Percentiles rank a stretch among this genome's conserved stretches.
Conservation (phyloP, 2,888 invertebrate species). For the Eristalis tenax region DNA sequence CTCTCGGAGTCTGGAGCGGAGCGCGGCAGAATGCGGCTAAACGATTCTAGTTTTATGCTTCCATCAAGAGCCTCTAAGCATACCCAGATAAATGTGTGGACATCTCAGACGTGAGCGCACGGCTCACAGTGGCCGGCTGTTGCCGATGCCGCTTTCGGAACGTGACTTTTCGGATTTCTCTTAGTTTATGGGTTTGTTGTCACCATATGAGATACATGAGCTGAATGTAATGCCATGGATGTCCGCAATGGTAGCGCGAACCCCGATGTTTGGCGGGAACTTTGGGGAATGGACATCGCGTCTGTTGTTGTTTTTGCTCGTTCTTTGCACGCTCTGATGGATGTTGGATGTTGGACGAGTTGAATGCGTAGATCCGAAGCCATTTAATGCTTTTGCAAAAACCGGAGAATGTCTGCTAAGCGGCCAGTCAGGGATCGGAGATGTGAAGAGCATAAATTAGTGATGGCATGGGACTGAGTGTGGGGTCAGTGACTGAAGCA, state of each 20-base stretch:
- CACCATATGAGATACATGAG: slow-evolving; percentile 25
- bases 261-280: neutral
- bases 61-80: slow-evolving; percentile 38
- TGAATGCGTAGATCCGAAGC: neutral
- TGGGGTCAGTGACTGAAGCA: neutral
- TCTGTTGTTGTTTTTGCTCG: neutral
- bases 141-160: slow-evolving; percentile 13
- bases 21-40: slow-evolving; percentile 49
- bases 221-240: slow-evolving; percentile 24
- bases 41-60: slow-evolving; percentile 53
- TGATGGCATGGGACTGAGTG: neutral
- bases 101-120: slow-evolving; percentile 46
- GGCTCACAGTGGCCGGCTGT: neutral
- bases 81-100: slow-evolving; percentile 6
- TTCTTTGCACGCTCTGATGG: neutral
- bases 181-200: slow-evolving; percentile 45
- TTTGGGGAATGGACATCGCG: neutral
- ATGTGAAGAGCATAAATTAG: neutral
- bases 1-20: too few relatives aligned
- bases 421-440: neutral
- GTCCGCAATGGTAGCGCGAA: slow-evolving; percentile 12
- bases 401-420: neutral
- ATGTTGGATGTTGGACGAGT: neutral
- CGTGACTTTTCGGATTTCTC: slow-evolving; percentile 59
- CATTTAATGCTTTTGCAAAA: neutral